A percentile compares a stretch with the other conserved stretches of the same genome.
Conservation (phyloP, 2,888 invertebrate species). For the Heliconius aoede region DNA sequence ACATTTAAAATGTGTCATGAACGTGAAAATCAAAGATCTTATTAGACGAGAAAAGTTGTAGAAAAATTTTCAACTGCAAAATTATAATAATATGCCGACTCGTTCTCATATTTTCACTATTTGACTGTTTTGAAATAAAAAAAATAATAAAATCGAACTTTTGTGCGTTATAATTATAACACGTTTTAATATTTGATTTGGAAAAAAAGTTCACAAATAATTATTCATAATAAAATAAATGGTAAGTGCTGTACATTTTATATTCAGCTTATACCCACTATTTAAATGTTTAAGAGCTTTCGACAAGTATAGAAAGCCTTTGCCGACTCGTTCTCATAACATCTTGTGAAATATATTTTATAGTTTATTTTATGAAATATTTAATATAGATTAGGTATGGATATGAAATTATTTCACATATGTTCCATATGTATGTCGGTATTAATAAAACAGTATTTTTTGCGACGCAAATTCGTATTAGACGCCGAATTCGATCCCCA, state of each 20-base stretch:
- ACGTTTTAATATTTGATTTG: constrained; percentile 3
- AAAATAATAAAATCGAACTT: neutral
- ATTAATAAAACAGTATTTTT: no score
- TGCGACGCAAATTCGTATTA: no score
- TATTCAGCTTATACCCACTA: constrained; percentile 3
- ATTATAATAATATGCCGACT: neutral
- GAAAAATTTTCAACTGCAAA: neutral
- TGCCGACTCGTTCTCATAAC: constrained; percentile 6
- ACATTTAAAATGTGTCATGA: no score
- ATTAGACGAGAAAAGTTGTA: no score
- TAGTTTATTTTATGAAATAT: neutral
- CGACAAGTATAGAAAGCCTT: constrained; percentile 16
- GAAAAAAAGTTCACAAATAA: constrained; percentile 9
- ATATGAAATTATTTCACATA: neutral
- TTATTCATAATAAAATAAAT: constrained; percentile 17
- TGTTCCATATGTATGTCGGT: no score
- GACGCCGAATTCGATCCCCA: no score
- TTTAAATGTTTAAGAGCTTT: constrained; percentile 7
- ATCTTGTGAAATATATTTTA: neutral
- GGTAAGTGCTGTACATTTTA: constrained; percentile 8
- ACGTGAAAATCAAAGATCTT: no score
- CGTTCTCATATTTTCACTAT: neutral
- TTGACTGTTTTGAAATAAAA: neutral
- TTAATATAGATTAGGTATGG: neutral
- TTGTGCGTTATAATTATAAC: neutral